Base-by-base conservation (phyloP, 2,113 vertebrate species). In the Corythornis vintsioides region DNA sequence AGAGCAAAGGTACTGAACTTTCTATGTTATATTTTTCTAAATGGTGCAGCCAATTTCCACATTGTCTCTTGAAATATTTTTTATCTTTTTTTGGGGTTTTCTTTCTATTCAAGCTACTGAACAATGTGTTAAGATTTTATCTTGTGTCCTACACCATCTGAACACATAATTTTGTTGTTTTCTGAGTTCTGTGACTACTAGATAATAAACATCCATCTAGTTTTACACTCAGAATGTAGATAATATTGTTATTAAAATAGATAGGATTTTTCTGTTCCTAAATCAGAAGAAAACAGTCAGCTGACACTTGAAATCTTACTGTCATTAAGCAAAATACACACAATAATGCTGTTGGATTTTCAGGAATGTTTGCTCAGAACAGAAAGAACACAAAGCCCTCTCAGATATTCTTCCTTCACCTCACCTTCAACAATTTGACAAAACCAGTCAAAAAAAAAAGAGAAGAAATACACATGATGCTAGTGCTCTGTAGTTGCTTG, bases 1-100 rank as follows among this genome's bases (percentile, higher is more conserved):
- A 91, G 88, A 85, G 65, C 70, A 96, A 94, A 92, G 57, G 69
- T 88, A 67, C 40, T 83, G 72, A 94, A 86, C 91, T 92, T 45
- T 55, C 38, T 59, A 79, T 18, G 74, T 9, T 17, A 67, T 85
- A 53, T 57, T 11, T 69, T 92, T 70, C 28, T 33, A 33, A 80
- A 75, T 38, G 8, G 10, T 71, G 17, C 50, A 89, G 47, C 6
- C n/a, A 71, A 70, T 87, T 89, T 90, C 78, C 77, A n/a, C 45
- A 57, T n/a, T 12, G 21, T 84, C 40, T 72, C 56, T 61, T 88
- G 86, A 70, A 73, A 64, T 19, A 53, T 90, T 71, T 59, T 69
- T 82, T 48, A 70, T 59, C 40, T 57, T 90, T 84, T 83, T 73
- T 79, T 85, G 47, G 33, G 33, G 10, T 10, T 38, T 38, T 38